Evolutionary conservation across 2,888 invertebrate species (phyloP).

Genomic region (Leptopilina myrica): DNA sequence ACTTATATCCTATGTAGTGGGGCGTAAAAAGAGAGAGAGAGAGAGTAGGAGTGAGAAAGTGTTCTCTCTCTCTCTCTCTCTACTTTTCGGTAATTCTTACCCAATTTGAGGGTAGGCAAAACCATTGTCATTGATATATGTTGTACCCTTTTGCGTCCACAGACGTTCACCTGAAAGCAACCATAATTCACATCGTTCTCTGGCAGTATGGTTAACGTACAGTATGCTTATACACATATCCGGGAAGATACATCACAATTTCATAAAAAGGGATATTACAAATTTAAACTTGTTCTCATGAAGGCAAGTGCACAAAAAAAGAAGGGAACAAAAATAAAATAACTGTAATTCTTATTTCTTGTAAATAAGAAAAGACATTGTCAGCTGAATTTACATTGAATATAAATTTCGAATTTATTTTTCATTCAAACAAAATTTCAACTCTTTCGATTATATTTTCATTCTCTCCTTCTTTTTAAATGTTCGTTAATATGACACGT

Average conservation of each 20-base stretch:
- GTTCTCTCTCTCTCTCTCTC: slow-evolving; percentile 25
- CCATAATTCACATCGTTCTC: slow-evolving; percentile 63
- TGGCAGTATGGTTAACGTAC: slow-evolving; percentile 16
- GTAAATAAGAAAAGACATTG: no score
- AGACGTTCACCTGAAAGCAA: slow-evolving; percentile 52
- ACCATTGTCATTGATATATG: slow-evolving; percentile 40
- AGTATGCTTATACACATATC: not conserved
- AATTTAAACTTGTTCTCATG: not conserved
- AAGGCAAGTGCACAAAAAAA: not conserved
- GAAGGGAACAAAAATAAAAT: not conserved
- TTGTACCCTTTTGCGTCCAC: slow-evolving; percentile 21
- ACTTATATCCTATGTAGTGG: slow-evolving; percentile 28
- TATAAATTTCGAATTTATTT: no score
- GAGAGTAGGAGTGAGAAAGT: slow-evolving; percentile 41
- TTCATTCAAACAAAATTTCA: no score
- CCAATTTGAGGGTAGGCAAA: slow-evolving; percentile 39
- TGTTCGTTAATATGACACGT: no score
- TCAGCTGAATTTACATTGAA: no score
- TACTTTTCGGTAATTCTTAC: slow-evolving; percentile 40
- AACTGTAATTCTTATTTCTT: not conserved
- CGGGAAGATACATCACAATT: slow-evolving; percentile 30
- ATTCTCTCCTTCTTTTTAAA: no score
- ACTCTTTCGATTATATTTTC: no score
- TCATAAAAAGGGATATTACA: slow-evolving; percentile 21
- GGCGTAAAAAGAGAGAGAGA: slow-evolving; percentile 41